A percentile compares a stretch with the other conserved stretches of the same genome.
These are phyloP conservation scores for Aphaenogaster ashmeadi DNA, from an alignment of 1,140 invertebrate species.

Conservation along the genomic window DNA sequence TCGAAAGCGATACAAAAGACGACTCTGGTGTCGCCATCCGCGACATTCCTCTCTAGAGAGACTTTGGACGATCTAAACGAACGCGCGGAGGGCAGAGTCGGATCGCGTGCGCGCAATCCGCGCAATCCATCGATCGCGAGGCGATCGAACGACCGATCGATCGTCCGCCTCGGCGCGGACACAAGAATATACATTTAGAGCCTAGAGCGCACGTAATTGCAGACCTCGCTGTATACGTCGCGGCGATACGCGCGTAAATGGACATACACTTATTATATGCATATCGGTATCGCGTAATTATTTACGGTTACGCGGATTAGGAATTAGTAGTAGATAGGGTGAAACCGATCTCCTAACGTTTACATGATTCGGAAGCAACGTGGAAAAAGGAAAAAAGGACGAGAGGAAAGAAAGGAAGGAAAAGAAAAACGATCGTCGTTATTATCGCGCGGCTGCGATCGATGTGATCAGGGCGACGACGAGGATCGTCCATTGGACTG, in stretches of 20 bases:
- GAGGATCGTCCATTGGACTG: constrained; percentile 61
- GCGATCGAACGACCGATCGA: not conserved
- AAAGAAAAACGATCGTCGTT: constrained; percentile 34
- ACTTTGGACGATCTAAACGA: constrained; percentile 65
- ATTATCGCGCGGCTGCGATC: constrained; percentile 73
- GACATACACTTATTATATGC: constrained; percentile 64
- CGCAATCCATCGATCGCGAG: not conserved
- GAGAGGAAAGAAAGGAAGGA: constrained; percentile 1
- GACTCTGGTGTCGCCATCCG: not conserved
- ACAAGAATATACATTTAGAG: constrained; percentile 75
- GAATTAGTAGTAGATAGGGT: constrained; percentile 70
- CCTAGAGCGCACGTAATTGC: constrained; percentile 63
- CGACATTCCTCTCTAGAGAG: constrained; percentile 21
- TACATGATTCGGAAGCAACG: constrained; percentile 71
- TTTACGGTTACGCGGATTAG: constrained; percentile 71
- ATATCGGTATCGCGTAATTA: constrained; percentile 70
- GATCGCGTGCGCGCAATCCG: not conserved
- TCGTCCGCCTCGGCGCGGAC: constrained; percentile 13
- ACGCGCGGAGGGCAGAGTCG: not conserved
- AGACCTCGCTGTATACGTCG: constrained; percentile 18
- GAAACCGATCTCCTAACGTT: constrained; percentile 69
- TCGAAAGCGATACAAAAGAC: constrained; percentile 49
- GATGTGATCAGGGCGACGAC: constrained; percentile 56
- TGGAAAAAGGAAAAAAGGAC: constrained; percentile 38
- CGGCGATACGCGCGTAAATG: constrained; percentile 31